Percentiles rank a stretch among this genome's conserved stretches.
Evolutionary conservation across 2,113 vertebrate genomes (phyloP).

Genomic region (Trematocara stigmaticum): DNA sequence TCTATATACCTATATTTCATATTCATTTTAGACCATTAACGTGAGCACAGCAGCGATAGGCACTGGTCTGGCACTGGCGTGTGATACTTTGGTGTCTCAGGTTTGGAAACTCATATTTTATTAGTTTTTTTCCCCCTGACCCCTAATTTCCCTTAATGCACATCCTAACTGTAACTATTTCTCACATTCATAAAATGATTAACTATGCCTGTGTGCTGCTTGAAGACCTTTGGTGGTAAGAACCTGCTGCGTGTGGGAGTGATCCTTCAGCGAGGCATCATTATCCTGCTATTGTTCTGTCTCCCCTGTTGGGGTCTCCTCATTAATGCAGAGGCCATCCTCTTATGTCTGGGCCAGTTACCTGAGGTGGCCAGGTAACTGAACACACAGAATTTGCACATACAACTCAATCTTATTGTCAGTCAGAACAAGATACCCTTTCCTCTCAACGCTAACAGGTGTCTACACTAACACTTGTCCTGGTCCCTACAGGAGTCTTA

Average conservation of each 20-base stretch:
- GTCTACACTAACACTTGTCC: neutral
- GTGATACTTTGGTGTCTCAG: conserved; percentile 88
- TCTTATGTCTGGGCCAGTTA: conserved; percentile 80
- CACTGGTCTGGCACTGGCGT: conserved; percentile 80
- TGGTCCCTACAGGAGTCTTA: neutral
- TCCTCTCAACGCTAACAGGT: neutral
- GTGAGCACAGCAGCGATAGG: conserved; percentile 81
- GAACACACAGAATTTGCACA: conserved; percentile 66
- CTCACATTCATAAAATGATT: neutral
- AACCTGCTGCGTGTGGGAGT: conserved; percentile 75
- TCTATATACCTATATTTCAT: neutral
- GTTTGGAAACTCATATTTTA: neutral
- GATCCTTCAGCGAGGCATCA: conserved; percentile 80
- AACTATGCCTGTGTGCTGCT: neutral
- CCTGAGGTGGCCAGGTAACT: conserved; percentile 82
- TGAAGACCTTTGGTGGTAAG: conserved; percentile 81
- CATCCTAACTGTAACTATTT: neutral
- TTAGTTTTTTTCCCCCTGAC: neutral
- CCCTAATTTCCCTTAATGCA: neutral
- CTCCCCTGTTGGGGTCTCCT: conserved; percentile 90
- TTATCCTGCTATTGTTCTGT: conserved; percentile 86
- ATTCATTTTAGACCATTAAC: conserved; percentile 80
- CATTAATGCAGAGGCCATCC: conserved; percentile 79
- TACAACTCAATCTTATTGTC: neutral
- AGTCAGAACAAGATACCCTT: neutral